Evolutionary conservation across 1,140 invertebrate genomes (phyloP), one percentile per base, ranked within the genome.

Genomic region (Drosophila ercepeae): DNA sequence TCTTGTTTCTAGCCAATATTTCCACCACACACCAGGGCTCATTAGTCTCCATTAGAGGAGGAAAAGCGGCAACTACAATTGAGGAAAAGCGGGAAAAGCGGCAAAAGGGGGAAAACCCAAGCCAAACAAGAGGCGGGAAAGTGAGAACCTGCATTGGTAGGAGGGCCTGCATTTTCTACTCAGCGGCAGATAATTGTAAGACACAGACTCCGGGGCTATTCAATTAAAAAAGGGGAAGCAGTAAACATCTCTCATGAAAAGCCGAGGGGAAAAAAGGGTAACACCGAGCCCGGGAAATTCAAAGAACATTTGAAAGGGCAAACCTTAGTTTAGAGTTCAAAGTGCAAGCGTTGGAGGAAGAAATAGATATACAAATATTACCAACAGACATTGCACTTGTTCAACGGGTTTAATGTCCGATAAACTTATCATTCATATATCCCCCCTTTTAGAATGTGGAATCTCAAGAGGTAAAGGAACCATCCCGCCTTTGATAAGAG

Each of bases 41-140:
- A 86, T 86, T 86, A 86, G 77, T 75, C 76, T 64, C 73, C 54
- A 86, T 88, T 77, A 81, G 68, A 60, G 48, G 9, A 32, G 39
- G 64, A 65, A 65, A 72, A 57, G 81, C 81, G 81, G 76, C 73
- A 74, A 86, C 72, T 73, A 84, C 81, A 84, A 73, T 14, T 42
- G 60, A 39, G 36, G 44, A 23, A 39, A 73, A 49, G 29, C n/a
- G 32, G 36, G 9, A 13, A 19, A 4, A 34, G 36, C 42, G 29
- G 42, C 41, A 52, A 49, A 29, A 1, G n/a, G n/a, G n/a, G n/a
- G 1, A 16, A 23, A 60, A 42, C 36, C 13, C 9, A 32, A 32
- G 45, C 16, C 25, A 13, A 5, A 14, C 4, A 16, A 32, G 27
- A 16, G 57, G 8, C 19, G 49, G 27, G 7, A 13, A 42, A 50